Percentiles rank a stretch among this genome's conserved stretches.
Evolutionary conservation across 2,888 invertebrate species (phyloP).

Genomic region (Hemaris fuciformis): DNA sequence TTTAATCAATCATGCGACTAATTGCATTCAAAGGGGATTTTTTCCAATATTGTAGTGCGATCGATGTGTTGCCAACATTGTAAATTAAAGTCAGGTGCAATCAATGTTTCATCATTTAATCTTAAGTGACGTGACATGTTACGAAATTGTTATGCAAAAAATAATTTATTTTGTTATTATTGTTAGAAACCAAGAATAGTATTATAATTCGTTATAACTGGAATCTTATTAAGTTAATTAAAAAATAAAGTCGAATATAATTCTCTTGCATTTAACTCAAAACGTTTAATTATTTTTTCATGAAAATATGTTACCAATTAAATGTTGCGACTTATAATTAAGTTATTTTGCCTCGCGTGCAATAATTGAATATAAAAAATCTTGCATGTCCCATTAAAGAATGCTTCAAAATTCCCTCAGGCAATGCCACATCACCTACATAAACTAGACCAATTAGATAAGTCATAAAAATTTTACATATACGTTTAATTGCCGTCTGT

Average conservation of each 20-base stretch:
- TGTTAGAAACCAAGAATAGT: not conserved
- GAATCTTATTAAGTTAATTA: not conserved
- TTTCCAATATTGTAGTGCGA: conserved; percentile 2
- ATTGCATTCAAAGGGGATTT: conserved; percentile 4
- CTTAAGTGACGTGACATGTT: not conserved
- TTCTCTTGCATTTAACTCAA: not conserved
- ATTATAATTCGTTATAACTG: not conserved
- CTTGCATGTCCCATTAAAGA: not conserved
- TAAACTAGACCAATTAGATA: not conserved
- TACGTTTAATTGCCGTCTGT: conserved; percentile 8
- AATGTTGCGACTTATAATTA: not conserved
- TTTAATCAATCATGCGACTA: conserved; percentile 2
- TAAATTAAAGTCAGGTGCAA: conserved; percentile 5
- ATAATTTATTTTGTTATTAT: not conserved
- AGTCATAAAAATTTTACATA: conserved; percentile 8
- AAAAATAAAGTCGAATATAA: not conserved
- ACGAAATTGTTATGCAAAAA: not conserved
- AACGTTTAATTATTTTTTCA: not conserved
- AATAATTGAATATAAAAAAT: not conserved
- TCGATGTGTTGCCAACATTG: not conserved
- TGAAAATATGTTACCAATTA: not conserved
- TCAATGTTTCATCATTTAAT: conserved; percentile 9
- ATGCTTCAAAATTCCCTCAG: not conserved
- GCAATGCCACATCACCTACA: not conserved
- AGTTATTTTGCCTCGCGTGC: not conserved